Percentiles rank a stretch among this genome's conserved stretches.
Conservation (phyloP, 2,113 vertebrate species). For the Lathamus discolor region DNA sequence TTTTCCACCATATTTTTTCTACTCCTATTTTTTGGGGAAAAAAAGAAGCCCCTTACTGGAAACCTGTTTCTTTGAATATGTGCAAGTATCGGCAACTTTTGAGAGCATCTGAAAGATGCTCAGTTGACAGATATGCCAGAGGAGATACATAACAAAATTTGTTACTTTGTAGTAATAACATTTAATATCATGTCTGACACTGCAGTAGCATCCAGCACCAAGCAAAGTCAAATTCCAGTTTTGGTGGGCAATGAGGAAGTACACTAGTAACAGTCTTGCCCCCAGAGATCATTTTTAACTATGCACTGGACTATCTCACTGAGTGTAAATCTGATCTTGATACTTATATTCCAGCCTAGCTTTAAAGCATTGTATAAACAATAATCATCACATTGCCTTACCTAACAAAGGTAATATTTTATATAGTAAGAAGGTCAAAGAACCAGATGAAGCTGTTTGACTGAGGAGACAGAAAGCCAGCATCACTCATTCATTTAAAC, state of each 20-base stretch:
- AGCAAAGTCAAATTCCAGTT: not conserved
- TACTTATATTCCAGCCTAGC: not conserved
- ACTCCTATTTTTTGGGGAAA: not conserved
- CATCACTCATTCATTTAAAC: constrained; percentile 62
- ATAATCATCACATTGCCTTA: constrained; percentile 10
- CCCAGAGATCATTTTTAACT: not conserved
- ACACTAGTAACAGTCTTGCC: not conserved
- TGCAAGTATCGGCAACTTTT: not conserved
- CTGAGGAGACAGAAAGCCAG: constrained; percentile 31
- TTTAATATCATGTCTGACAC: not conserved
- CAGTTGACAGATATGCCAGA: not conserved
- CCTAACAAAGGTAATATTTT: constrained; percentile 29
- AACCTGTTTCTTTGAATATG: not conserved
- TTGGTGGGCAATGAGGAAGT: not conserved
- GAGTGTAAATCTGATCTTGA: not conserved
- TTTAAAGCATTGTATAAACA: constrained; percentile 47
- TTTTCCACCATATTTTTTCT: not conserved
- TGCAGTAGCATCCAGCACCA: not conserved
- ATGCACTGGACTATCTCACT: not conserved
- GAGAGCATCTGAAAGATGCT: not conserved
- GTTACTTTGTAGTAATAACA: not conserved
- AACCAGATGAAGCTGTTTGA: constrained; percentile 60
- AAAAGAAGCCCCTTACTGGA: not conserved
- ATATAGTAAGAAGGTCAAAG: constrained; percentile 36
- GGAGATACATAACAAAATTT: not conserved